Evolutionary conservation across 2,797 vertebrate species (phyloP).

Genomic region (Argyrosomus regius): DNA sequence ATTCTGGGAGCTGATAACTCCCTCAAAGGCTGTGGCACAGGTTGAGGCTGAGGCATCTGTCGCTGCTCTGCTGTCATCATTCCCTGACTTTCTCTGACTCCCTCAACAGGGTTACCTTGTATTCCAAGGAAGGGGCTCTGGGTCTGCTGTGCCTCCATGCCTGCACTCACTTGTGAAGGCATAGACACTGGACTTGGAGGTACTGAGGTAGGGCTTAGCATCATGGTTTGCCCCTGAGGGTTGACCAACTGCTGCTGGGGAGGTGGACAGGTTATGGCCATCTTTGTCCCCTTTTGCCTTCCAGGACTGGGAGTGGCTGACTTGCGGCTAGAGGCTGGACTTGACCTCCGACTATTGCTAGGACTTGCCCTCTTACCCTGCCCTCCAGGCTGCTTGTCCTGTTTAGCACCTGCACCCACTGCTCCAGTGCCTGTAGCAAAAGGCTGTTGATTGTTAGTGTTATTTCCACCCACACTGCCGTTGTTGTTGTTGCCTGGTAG

Average conservation of each 20-base stretch:
- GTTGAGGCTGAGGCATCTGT: constrained; percentile 78
- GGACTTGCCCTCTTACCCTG: constrained; percentile 95
- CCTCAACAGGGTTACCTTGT: constrained; percentile 83
- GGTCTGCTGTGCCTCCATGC: constrained; percentile 82
- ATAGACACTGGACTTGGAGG: constrained; percentile 85
- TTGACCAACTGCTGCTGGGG: constrained; percentile 88
- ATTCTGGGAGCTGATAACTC: constrained; percentile 85
- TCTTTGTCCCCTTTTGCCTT: constrained; percentile 94
- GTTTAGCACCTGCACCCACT: constrained; percentile 87
- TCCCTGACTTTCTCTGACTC: constrained; percentile 86
- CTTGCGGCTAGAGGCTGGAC: constrained; percentile 95
- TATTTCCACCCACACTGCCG: constrained; percentile 74
- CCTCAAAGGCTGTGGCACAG: constrained; percentile 82
- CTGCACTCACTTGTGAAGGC: constrained; percentile 78
- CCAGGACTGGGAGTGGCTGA: constrained; percentile 96
- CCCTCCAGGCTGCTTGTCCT: constrained; percentile 90
- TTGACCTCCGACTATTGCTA: constrained; percentile 95
- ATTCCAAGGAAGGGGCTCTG: constrained; percentile 84
- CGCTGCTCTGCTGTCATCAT: constrained; percentile 85
- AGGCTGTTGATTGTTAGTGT: constrained; percentile 84
- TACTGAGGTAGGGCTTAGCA: constrained; percentile 86
- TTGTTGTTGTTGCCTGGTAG: constrained; percentile 86
- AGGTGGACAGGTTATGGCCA: constrained; percentile 87
- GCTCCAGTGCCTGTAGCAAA: constrained; percentile 86
- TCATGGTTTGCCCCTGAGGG: constrained; percentile 88